A percentile compares a stretch with the other conserved stretches of the same genome.
phyloP scores from a whole-genome alignment of 1,140 invertebrate species.

The Dreissena polymorpha region DNA sequence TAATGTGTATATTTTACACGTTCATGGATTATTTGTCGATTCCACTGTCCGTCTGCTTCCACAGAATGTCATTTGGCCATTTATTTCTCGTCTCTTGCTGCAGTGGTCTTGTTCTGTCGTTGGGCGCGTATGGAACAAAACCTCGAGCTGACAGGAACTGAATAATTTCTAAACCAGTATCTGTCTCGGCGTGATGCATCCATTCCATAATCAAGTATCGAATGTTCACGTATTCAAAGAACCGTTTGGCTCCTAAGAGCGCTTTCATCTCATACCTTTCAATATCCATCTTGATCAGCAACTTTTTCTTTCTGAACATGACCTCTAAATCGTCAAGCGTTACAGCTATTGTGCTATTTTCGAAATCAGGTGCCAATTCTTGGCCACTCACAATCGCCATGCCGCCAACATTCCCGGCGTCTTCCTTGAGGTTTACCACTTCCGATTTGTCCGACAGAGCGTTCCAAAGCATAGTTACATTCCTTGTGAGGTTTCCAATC shows the following conservation, averaged over 20 bases:
- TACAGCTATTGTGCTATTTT: slow-evolving; percentile 1
- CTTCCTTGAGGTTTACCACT: slow-evolving; percentile 39
- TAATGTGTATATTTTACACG: too few species aligned
- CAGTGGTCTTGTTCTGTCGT: too few species aligned
- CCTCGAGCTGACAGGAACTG: too few species aligned
- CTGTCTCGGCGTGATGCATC: not conserved
- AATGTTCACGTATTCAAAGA: slow-evolving; percentile 60
- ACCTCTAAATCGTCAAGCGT: slow-evolving; percentile 55
- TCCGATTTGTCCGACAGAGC: slow-evolving; percentile 58
- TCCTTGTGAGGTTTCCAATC: slow-evolving; percentile 51
- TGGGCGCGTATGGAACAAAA: too few species aligned
- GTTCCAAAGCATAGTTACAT: slow-evolving; percentile 59
- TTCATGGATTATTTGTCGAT: too few species aligned
- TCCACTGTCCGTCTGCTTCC: too few species aligned
- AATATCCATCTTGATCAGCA: slow-evolving; percentile 52
- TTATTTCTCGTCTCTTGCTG: too few species aligned
- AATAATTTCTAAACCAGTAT: too few species aligned
- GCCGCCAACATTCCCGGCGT: slow-evolving; percentile 55
- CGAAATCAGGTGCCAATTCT: not conserved
- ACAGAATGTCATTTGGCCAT: too few species aligned
- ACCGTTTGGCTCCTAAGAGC: slow-evolving; percentile 38
- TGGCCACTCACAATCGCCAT: too few species aligned
- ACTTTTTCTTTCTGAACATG: slow-evolving; percentile 24
- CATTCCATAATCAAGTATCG: slow-evolving; percentile 70
- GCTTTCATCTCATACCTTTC: slow-evolving; percentile 63